Percentiles rank a stretch among this genome's conserved stretches.
phyloP scores from a whole-genome alignment of 2,113 vertebrate genomes.

The Kryptolebias marmoratus region DNA sequence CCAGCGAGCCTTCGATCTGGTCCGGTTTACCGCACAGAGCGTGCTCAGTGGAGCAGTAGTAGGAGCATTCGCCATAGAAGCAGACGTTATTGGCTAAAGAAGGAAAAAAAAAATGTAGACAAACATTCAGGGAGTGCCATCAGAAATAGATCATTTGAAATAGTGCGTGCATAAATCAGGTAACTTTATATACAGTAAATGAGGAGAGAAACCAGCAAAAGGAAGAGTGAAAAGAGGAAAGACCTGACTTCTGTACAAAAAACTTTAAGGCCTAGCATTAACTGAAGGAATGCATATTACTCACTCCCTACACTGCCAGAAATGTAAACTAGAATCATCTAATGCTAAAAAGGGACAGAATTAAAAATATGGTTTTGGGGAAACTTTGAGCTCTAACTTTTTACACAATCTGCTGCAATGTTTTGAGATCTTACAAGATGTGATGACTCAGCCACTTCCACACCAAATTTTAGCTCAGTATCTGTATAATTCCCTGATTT shows the following conservation, averaged over 20 bases:
- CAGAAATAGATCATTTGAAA: background rate
- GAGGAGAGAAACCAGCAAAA: background rate
- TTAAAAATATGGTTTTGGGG: too few relatives aligned
- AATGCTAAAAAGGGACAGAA: too few relatives aligned
- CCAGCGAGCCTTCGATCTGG: slow-evolving; percentile 94
- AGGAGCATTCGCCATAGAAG: slow-evolving; percentile 97
- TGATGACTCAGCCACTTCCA: too few relatives aligned
- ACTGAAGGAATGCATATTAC: too few relatives aligned
- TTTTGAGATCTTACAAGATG: too few relatives aligned
- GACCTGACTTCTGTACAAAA: background rate
- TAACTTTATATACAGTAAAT: background rate
- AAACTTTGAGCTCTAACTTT: too few relatives aligned
- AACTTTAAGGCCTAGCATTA: too few relatives aligned
- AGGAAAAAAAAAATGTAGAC: background rate
- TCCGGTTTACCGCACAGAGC: slow-evolving; percentile 95
- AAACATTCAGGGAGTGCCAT: background rate
- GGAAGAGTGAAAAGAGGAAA: background rate
- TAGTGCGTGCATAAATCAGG: background rate
- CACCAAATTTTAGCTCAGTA: too few relatives aligned
- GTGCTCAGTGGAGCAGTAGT: slow-evolving; percentile 98
- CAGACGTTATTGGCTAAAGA: slow-evolving; percentile 93
- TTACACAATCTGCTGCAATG: too few relatives aligned
- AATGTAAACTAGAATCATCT: too few relatives aligned
- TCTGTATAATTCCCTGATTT: too few relatives aligned
- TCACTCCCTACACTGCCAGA: too few relatives aligned